Evolutionary conservation across 2,797 vertebrate species (phyloP).

Genomic region (Todus mexicanus): DNA sequence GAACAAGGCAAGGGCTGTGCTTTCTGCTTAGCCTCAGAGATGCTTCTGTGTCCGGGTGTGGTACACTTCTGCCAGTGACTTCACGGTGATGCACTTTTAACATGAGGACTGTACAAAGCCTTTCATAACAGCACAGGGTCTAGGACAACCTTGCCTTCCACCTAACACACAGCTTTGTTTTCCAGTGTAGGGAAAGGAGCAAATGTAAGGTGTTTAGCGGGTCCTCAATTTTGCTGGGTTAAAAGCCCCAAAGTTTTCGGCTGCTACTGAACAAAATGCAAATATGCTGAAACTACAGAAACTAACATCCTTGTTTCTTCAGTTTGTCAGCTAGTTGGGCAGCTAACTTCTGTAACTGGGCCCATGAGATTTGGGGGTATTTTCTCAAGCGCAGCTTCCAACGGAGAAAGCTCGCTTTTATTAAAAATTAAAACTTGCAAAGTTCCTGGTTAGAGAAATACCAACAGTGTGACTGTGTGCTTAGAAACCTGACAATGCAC

Average conservation of each 20-base stretch:
- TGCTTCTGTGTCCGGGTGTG: not conserved
- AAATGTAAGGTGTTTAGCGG: not conserved
- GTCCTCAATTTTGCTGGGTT: not conserved
- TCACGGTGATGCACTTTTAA: not conserved
- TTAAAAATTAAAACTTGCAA: not conserved
- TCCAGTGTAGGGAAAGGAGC: not conserved
- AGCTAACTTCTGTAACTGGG: not conserved
- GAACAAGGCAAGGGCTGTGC: not conserved
- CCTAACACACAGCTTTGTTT: not conserved
- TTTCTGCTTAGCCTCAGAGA: not conserved
- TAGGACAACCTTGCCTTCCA: not conserved
- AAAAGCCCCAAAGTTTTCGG: not conserved
- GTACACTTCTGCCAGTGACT: not conserved
- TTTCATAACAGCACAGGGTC: not conserved
- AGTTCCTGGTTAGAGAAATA: not conserved
- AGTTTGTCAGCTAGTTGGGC: not conserved
- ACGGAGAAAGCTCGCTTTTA: fast-evolving
- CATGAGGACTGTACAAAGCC: not conserved
- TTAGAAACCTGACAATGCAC: not conserved
- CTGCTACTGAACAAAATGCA: not conserved
- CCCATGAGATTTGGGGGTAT: not conserved
- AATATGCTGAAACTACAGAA: not conserved
- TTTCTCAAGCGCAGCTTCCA: not conserved
- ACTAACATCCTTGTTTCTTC: not conserved
- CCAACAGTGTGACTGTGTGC: not conserved